Conservation (phyloP, 2,888 invertebrate genomes). For the Meloe dianella region DNA sequence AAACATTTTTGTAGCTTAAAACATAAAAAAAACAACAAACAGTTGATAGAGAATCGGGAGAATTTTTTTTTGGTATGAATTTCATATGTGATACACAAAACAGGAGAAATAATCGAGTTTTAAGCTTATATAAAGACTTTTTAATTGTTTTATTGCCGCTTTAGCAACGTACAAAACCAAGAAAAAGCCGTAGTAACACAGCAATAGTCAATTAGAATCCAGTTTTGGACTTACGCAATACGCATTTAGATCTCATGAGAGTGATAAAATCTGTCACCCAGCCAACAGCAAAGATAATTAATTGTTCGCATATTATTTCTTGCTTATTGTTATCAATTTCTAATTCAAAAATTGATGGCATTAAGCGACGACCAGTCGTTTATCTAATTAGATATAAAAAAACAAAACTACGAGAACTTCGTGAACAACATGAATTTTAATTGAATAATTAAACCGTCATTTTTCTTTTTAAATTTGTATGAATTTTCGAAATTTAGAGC, state of each 20-base stretch:
- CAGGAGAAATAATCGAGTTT: background rate
- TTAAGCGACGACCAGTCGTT: too few relatives aligned
- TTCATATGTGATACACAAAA: background rate
- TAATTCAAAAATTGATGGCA: too few relatives aligned
- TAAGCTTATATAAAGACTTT: background rate
- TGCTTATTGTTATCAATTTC: too few relatives aligned
- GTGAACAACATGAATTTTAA: too few relatives aligned
- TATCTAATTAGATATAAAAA: background rate
- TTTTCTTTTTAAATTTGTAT: too few relatives aligned
- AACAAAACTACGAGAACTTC: too few relatives aligned
- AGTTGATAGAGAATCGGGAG: background rate
- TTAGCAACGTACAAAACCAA: background rate
- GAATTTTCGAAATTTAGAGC: background rate
- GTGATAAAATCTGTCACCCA: background rate
- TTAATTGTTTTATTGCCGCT: background rate
- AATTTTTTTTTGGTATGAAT: background rate
- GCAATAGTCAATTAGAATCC: background rate
- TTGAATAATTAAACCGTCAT: too few relatives aligned
- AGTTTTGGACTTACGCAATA: background rate
- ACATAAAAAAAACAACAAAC: conserved; percentile 15
- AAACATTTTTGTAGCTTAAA: conserved; percentile 31
- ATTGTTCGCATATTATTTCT: background rate
- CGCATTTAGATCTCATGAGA: background rate
- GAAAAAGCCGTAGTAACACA: background rate
- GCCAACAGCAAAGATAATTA: background rate